Evolutionary conservation across 2,888 invertebrate species (phyloP), one percentile per base, ranked within the genome.

Genomic region (Drosophila antonietae): DNA sequence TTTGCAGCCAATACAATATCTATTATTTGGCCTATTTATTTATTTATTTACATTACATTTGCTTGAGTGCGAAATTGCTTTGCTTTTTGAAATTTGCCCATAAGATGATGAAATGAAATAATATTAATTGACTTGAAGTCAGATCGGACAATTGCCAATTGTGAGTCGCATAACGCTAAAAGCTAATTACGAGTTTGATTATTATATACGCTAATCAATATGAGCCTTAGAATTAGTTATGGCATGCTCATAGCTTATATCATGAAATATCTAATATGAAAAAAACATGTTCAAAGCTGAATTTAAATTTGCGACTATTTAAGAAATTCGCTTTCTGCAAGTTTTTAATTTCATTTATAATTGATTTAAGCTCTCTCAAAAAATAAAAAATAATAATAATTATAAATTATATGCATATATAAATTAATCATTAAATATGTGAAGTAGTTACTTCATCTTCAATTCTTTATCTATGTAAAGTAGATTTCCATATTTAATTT

Each of bases 11-110:
- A 31, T 31, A 10, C 14, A 52, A 46, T 23, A 31, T 49, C 37
- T 53, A 59, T 43, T 39, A 59, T 31, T 43, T 58, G 47, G 1
- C 15, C 31, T 23, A 18, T 52, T 67, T 58, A 66, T 37, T 67
- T 58, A 66, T 37, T 56, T 52, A 33, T 23, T 46, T 39, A 53
- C 23, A 39, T 10, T 43, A 23, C 20, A 41, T 3, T 51, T 37
- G 46, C 20, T 52, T 15, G 31, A 43, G 49, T 20, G 57, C 20
- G 39, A 41, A 55, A 41, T 41, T 31, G 7, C 39, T 55, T 55
- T 41, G 37, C 7, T 10, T 15, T 23, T 7, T 14, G 23, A 6
- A 20, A 12, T 8, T 3, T 6, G 14, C 46, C 7, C 14, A 44
- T 2, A 46, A 46, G 8, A 1, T 15, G 23, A 23, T 15, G 15